These are phyloP conservation scores for Microctenopoma steveboyesi DNA, from an alignment of 2,797 vertebrate genomes.

Conservation along the genomic window DNA sequence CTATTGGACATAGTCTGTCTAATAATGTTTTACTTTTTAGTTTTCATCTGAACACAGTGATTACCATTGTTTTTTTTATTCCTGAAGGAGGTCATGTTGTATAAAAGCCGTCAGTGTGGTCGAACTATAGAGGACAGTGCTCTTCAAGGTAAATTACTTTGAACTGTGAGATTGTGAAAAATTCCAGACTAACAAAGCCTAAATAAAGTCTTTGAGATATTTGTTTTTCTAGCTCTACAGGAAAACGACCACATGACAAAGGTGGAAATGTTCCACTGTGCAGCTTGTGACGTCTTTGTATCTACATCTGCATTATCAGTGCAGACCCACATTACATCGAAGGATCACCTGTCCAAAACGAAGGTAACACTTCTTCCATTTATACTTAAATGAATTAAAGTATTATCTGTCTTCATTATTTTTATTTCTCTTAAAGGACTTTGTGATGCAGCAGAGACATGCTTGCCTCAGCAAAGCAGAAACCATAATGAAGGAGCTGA, in stretches of 20 bases:
- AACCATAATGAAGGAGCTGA: slow-evolving; percentile 66
- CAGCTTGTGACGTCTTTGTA: slow-evolving; percentile 62
- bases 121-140: slow-evolving; percentile 59
- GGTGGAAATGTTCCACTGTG: slow-evolving; percentile 74
- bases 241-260: slow-evolving; percentile 76
- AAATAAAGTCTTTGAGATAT: background rate
- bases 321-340: slow-evolving; percentile 69
- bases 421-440: slow-evolving; percentile 56
- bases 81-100: slow-evolving; percentile 71
- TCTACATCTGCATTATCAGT: slow-evolving; percentile 63
- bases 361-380: slow-evolving; percentile 48
- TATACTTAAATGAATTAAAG: background rate
- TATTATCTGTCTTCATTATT: background rate
- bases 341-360: slow-evolving; percentile 65
- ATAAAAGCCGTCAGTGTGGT: slow-evolving; percentile 64
- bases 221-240: slow-evolving; percentile 66
- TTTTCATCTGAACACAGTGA: background rate
- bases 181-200: background rate
- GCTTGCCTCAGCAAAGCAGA: slow-evolving; percentile 67
- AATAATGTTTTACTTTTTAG: too few relatives aligned
- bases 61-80: background rate
- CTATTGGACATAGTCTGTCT: background rate
- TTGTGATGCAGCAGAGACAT: slow-evolving; percentile 58
- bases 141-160: slow-evolving; percentile 59
- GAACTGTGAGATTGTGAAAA: background rate